Evolutionary conservation across 2,797 vertebrate species (phyloP).

Genomic region (Rhadinocentrus ornatus): DNA sequence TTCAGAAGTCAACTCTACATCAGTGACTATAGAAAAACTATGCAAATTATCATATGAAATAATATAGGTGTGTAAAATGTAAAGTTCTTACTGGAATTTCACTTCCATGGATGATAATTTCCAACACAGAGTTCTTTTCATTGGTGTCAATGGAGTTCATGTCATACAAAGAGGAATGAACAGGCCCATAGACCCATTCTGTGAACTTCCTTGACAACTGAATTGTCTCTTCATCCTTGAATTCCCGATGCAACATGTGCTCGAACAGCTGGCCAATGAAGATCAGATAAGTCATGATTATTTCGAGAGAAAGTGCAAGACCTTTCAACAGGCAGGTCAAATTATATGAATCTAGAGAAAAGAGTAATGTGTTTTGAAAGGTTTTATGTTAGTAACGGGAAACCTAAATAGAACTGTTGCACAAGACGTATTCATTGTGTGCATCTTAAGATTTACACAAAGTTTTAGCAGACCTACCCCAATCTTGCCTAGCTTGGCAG

Average conservation of each 20-base stretch:
- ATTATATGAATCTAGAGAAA: not conserved
- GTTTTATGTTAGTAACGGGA: not conserved
- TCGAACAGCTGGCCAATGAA: slow-evolving; percentile 83
- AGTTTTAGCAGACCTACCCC: slow-evolving; percentile 77
- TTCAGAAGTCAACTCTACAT: no score
- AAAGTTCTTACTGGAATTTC: slow-evolving; percentile 84
- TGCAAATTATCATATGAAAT: no score
- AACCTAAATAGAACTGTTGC: not conserved
- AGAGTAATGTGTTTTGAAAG: not conserved
- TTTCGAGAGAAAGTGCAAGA: not conserved
- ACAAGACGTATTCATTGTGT: no score
- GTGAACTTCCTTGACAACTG: slow-evolving; percentile 91
- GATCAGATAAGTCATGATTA: slow-evolving; percentile 3
- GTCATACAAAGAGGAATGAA: slow-evolving; percentile 92
- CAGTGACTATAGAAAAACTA: no score
- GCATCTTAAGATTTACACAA: not conserved
- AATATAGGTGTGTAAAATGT: no score
- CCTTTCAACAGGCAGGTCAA: not conserved
- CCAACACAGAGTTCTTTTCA: slow-evolving; percentile 88
- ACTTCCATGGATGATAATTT: slow-evolving; percentile 88
- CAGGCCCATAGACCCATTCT: slow-evolving; percentile 92
- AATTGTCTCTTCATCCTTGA: slow-evolving; percentile 83
- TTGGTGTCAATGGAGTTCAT: slow-evolving; percentile 87
- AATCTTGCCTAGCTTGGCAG: slow-evolving; percentile 90
- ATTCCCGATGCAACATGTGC: slow-evolving; percentile 90